phyloP scores from a whole-genome alignment of 2,888 invertebrate species.

The Dysmachus trigonus region DNA sequence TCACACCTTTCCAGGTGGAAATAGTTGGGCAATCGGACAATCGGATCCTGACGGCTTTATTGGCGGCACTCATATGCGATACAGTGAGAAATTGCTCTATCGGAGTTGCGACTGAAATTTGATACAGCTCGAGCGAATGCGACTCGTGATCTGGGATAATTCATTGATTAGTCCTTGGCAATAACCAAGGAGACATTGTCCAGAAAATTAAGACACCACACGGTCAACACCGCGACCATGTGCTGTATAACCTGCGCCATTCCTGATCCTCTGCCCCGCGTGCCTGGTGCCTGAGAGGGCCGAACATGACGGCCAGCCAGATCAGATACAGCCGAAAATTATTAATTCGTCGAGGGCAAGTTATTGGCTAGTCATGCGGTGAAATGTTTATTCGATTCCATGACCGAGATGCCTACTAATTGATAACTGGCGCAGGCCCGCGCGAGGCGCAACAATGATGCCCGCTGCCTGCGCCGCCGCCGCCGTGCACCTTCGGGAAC shows the following conservation, averaged over 20 bases:
- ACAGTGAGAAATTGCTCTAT: constrained; percentile 4
- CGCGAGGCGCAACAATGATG: neutral
- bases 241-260: neutral
- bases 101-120: constrained; percentile 19
- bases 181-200: constrained; percentile 26
- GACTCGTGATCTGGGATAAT: constrained; percentile 17
- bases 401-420: constrained; percentile 60
- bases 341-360: constrained; percentile 60
- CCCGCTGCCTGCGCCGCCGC: neutral
- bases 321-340: constrained; percentile 50
- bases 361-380: constrained; percentile 60
- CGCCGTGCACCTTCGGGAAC: constrained; percentile 11
- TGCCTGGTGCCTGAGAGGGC: neutral
- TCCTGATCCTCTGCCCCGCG: neutral
- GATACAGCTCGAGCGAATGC: neutral
- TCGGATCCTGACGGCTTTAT: constrained; percentile 35
- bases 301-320: neutral
- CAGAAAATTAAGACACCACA: constrained; percentile 3
- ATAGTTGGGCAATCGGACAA: constrained; percentile 8
- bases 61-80: neutral
- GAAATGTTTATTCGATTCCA: constrained; percentile 63
- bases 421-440: constrained; percentile 55
- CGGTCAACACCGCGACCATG: neutral
- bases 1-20: constrained; percentile 19
- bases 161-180: constrained; percentile 40